A percentile compares a stretch with the other conserved stretches of the same genome.
phyloP scores from a whole-genome alignment of 2,888 invertebrate species.

The Heteromyza rotundicornis region DNA sequence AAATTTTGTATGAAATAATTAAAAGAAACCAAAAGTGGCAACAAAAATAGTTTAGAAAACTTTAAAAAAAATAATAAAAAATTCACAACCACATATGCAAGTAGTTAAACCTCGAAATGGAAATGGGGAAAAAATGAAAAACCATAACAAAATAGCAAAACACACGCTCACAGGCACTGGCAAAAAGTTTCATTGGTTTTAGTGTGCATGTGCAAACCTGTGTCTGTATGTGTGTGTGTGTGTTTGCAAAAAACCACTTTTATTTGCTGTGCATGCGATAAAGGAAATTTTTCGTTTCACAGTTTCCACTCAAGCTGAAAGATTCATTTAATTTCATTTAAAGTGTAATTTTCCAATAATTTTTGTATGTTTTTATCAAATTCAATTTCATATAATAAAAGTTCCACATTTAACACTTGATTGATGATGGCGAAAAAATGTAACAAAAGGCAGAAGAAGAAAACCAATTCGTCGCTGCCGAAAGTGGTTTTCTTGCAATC shows the following conservation, averaged over 20 bases:
- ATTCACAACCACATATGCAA: too few species aligned
- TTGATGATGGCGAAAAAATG: background rate
- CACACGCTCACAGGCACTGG: constrained; percentile 20
- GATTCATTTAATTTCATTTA: too few species aligned
- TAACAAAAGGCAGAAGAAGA: background rate
- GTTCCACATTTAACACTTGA: too few species aligned
- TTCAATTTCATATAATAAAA: too few species aligned
- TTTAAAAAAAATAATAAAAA: too few species aligned
- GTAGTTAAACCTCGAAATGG: too few species aligned
- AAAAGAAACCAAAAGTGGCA: too few species aligned
- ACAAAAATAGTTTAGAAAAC: background rate
- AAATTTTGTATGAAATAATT: too few species aligned
- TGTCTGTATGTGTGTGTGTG: constrained; percentile 20
- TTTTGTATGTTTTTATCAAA: background rate
- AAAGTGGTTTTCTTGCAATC: constrained; percentile 13
- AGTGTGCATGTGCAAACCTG: too few species aligned
- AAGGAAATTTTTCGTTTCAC: background rate
- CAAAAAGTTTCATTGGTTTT: constrained; percentile 24
- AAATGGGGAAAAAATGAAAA: constrained; percentile 3
- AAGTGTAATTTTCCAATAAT: too few species aligned
- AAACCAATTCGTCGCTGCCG: background rate
- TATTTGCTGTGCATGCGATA: background rate
- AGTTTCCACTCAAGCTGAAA: background rate
- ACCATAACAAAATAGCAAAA: constrained; percentile 10
- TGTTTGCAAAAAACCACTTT: constrained; percentile 2